Percentiles rank a stretch among this genome's conserved stretches.
These are phyloP conservation scores for Actias luna DNA, from an alignment of 2,888 invertebrate species.

Conservation along the genomic window DNA sequence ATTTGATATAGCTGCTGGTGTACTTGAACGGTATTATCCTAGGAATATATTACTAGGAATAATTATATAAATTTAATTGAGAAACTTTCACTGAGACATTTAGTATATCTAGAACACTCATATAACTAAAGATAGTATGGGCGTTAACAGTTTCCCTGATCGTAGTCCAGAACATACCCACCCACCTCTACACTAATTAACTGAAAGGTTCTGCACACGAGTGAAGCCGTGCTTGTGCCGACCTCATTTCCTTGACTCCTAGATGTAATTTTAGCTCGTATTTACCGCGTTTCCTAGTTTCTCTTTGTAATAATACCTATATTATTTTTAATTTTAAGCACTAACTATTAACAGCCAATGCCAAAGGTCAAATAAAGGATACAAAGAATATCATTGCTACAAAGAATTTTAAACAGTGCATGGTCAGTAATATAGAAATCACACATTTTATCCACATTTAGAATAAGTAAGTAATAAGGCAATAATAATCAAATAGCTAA, in stretches of 20 bases:
- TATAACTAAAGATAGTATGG: background rate
- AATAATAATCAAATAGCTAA: too few relatives aligned
- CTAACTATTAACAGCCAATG: background rate
- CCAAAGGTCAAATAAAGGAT: background rate
- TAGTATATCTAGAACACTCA: background rate
- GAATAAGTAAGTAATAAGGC: too few relatives aligned
- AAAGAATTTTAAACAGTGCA: too few relatives aligned
- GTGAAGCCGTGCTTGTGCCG: constrained; percentile 40
- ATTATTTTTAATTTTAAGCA: background rate
- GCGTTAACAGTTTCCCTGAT: constrained; percentile 13
- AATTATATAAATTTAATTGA: too few relatives aligned
- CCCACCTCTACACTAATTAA: constrained; percentile 28
- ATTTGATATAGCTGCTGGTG: too few relatives aligned
- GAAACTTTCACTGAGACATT: background rate
- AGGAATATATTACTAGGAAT: too few relatives aligned
- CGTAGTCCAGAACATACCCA: constrained; percentile 28
- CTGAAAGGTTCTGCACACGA: constrained; percentile 39
- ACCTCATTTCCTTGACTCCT: constrained; percentile 51
- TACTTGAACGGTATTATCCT: too few relatives aligned
- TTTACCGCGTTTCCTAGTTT: constrained; percentile 37
- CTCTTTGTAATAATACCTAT: constrained; percentile 19
- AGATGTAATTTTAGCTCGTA: constrained; percentile 52
- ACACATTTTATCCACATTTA: too few relatives aligned
- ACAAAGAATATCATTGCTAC: too few relatives aligned
- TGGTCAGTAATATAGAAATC: too few relatives aligned